A percentile compares a stretch with the other conserved stretches of the same genome.
These are phyloP conservation scores for Trachelus troglodyta DNA, from an alignment of 2,888 invertebrate genomes.

Conservation along the genomic window DNA sequence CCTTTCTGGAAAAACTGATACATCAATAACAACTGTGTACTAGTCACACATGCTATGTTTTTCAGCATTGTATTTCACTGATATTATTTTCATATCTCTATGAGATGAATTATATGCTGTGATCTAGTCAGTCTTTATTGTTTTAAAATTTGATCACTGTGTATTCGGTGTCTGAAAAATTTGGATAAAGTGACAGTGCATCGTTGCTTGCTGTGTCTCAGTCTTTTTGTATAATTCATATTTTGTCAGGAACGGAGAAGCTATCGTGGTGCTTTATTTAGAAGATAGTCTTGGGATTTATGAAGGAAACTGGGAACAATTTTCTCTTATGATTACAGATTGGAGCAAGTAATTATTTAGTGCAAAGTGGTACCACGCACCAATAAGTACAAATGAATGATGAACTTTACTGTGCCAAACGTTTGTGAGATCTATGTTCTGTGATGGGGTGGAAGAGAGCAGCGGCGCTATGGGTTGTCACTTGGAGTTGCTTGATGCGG, in stretches of 20 bases:
- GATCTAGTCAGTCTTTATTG: background rate
- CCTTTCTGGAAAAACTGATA: background rate
- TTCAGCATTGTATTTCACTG: background rate
- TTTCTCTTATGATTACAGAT: background rate
- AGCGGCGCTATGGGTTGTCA: conserved; percentile 57
- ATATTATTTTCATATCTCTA: background rate
- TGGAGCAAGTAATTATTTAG: background rate
- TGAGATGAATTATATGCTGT: background rate
- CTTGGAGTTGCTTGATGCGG: conserved; percentile 60
- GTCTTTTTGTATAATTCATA: background rate
- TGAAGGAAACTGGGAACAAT: background rate
- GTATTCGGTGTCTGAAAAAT: background rate
- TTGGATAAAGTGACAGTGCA: background rate
- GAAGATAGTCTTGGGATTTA: background rate
- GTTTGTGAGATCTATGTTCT: conserved; percentile 34
- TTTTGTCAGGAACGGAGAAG: background rate
- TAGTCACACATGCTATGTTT: background rate
- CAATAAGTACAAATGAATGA: conserved; percentile 25
- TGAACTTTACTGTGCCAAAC: conserved; percentile 28
- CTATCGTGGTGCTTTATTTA: background rate
- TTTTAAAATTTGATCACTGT: background rate
- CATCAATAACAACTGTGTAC: background rate
- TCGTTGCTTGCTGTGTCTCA: background rate
- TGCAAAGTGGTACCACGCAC: background rate
- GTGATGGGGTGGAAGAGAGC: conserved; percentile 60